These are phyloP conservation scores for Pyrrhosoma nymphula DNA, from an alignment of 2,888 invertebrate species.

Conservation along the genomic window DNA sequence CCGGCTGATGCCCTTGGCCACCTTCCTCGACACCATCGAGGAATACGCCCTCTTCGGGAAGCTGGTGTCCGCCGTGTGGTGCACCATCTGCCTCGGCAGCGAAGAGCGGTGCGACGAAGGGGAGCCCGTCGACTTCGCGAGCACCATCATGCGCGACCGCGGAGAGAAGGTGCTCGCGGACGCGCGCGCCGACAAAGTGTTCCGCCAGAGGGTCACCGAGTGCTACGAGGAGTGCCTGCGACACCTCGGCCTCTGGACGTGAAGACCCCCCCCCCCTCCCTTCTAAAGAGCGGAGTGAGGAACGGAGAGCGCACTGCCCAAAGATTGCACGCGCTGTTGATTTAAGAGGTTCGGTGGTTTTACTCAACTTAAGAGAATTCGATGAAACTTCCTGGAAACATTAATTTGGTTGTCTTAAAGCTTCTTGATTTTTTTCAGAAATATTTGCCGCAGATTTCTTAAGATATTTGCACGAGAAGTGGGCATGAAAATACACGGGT, in stretches of 20 bases:
- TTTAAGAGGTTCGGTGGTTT: no score
- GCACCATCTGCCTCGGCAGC: not conserved
- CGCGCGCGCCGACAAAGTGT: not conserved
- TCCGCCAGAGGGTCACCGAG: not conserved
- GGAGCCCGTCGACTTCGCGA: not conserved
- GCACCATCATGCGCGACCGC: not conserved
- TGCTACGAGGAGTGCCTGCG: not conserved
- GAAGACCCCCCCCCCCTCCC: not conserved
- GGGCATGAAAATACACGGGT: no score
- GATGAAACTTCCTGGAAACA: no score
- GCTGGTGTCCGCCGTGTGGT: not conserved
- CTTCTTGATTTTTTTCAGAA: no score
- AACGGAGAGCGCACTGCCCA: no score
- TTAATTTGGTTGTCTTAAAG: no score
- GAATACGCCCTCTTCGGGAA: not conserved
- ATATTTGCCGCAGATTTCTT: no score
- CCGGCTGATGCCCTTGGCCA: not conserved
- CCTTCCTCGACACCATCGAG: not conserved
- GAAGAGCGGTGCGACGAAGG: not conserved
- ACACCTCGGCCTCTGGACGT: not conserved
- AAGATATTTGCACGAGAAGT: no score
- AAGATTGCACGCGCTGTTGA: no score
- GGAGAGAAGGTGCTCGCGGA: not conserved
- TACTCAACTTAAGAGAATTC: no score
- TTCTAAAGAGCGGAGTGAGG: no score